phyloP scores from a whole-genome alignment of 2,797 vertebrate species.

The Champsocephalus esox region DNA sequence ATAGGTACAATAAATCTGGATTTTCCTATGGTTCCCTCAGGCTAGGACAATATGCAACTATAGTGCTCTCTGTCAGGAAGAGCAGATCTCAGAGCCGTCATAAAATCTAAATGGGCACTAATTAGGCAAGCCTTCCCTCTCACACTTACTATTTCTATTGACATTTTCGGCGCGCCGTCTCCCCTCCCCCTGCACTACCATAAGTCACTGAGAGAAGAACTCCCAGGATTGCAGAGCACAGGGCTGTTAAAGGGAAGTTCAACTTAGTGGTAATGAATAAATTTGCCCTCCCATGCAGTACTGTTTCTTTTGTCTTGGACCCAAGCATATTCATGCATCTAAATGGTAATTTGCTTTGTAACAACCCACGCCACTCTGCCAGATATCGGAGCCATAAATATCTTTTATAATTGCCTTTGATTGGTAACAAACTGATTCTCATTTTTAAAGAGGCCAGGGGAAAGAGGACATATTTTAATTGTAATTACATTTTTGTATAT shows the following conservation, averaged over 20 bases:
- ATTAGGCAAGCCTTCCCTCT: constrained; percentile 99
- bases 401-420: constrained; percentile 50
- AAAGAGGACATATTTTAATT: constrained; percentile 35
- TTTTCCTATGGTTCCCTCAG: constrained; percentile 99
- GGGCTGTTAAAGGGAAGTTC: constrained; percentile 98
- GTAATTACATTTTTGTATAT: constrained; percentile 19
- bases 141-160: constrained; percentile 99
- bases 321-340: constrained; percentile 75
- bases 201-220: constrained; percentile 96
- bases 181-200: constrained; percentile 90
- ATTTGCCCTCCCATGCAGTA: constrained; percentile 93
- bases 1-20: constrained; percentile 99
- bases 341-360: constrained; percentile 75
- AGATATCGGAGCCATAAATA: constrained; percentile 52
- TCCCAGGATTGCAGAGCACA: constrained; percentile 93
- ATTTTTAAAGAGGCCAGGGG: background rate
- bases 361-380: constrained; percentile 39
- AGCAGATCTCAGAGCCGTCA: constrained; percentile 99
- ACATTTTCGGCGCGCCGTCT: constrained; percentile 96
- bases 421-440: constrained; percentile 32
- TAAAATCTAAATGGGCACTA: constrained; percentile 99
- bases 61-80: constrained; percentile 99
- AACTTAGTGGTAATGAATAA: constrained; percentile 98
- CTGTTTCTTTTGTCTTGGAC: constrained; percentile 90
- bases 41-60: constrained; percentile 99